Base-by-base conservation (phyloP, 2,888 invertebrate genomes). In the Drosophila recens region DNA sequence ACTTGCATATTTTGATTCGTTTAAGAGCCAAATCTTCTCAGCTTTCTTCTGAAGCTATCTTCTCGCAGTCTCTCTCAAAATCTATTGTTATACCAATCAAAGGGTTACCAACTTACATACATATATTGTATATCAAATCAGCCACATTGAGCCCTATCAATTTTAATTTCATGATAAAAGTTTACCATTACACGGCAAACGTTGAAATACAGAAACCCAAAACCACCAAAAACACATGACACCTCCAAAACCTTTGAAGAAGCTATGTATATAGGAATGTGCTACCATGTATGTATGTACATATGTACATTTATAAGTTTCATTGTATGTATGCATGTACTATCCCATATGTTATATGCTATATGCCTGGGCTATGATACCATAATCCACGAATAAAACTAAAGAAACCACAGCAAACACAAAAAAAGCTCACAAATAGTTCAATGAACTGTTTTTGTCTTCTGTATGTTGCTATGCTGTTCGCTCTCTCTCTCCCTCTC, bases 301-400 rank as follows among this genome's bases (percentile, higher is more conserved):
- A n/a, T 62, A 27, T 27, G 27, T 27, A 40, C 27, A 38, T 51
- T 13, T 57, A 27, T 48, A 33, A 51, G 43, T 67, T 40, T 15
- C 17, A 40, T 38, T 40, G 48, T 63, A n/a, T 71, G 42, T 53
- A 13, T 48, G n/a, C 23, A 58, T 63, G 43, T 70, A 40, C 46
- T 57, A 69, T 67, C 43, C 58, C 73, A 71, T 80, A 76, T 76
- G 52, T 54, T 80, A 67, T 80, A 69, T 75, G 66, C 36, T 72
- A 45, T 64, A 59, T 67, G 71, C 43, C 49, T 59, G 67, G 64
- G 87, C 87, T 89, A 88, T 90, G 89, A 90, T 85, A 85, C 90
- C 87, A 87, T 90, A 87, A 89, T 89, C 86, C 88, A 90, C 88
- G 88, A 90, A 88, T 89, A 89, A 90, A 89, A 82, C 82, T 73